These are phyloP conservation scores for Apotomis turbidana DNA, from an alignment of 2,888 invertebrate genomes.

Conservation along the genomic window DNA sequence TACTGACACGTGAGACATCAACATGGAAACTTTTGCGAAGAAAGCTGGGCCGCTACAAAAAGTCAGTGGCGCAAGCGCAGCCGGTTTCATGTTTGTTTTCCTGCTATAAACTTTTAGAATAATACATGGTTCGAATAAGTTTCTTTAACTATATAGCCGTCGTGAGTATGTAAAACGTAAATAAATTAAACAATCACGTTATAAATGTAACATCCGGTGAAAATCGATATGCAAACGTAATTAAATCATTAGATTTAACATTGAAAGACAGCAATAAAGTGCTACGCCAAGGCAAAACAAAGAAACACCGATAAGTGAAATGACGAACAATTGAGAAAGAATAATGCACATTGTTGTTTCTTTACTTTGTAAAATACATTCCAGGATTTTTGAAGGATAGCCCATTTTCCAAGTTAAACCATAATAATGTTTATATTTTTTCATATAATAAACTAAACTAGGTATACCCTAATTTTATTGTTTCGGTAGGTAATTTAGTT, in stretches of 20 bases:
- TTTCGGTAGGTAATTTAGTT: too few relatives aligned
- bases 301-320: too few relatives aligned
- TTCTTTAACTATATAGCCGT: constrained; percentile 2
- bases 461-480: too few relatives aligned
- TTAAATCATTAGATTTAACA: not conserved
- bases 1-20: not conserved
- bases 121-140: constrained; percentile 1
- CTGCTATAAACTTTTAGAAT: not conserved
- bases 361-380: too few relatives aligned
- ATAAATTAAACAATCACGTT: not conserved
- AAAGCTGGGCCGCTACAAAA: not conserved
- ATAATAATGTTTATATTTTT: too few relatives aligned
- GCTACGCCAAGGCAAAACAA: too few relatives aligned
- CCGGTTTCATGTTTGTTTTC: constrained; percentile 15
- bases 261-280: not conserved
- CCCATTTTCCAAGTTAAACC: too few relatives aligned
- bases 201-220: not conserved
- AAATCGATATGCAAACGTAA: not conserved
- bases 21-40: not conserved
- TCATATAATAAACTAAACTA: too few relatives aligned
- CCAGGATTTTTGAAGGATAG: too few relatives aligned
- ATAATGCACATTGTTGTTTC: too few relatives aligned
- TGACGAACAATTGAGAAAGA: too few relatives aligned
- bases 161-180: not conserved
- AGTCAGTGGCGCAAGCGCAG: not conserved